Conservation (phyloP, 2,113 vertebrate species). For the Propithecus coquereli region DNA sequence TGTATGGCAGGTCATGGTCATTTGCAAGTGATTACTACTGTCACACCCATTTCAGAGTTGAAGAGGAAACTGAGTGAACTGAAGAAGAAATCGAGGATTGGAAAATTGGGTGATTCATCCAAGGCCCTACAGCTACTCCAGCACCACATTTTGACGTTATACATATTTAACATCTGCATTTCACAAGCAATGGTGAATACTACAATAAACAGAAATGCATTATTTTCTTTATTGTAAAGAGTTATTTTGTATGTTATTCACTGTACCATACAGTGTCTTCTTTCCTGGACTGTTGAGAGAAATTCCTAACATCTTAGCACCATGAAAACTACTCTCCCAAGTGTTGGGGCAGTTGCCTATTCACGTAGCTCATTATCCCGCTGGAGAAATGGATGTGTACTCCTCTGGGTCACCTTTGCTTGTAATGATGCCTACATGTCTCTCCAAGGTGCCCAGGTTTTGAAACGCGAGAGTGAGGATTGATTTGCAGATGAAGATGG, state of each 20-base stretch:
- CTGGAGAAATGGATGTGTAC: not conserved
- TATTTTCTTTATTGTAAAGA: not conserved
- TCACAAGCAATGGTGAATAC: not conserved
- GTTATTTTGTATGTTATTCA: not conserved
- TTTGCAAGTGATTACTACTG: not conserved
- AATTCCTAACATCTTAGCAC: not conserved
- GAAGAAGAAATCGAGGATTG: not conserved
- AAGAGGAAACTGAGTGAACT: not conserved
- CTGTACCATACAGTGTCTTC: not conserved
- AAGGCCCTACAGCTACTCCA: not conserved
- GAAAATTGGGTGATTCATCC: not conserved
- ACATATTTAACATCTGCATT: not conserved
- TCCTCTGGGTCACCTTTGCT: not conserved
- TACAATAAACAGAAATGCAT: not conserved
- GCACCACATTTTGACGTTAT: not conserved
- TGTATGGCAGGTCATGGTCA: not conserved
- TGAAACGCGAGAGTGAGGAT: not conserved
- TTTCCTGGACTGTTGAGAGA: not conserved
- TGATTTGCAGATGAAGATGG: not conserved
- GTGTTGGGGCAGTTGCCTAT: not conserved
- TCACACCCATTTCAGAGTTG: not conserved
- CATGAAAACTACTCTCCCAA: not conserved
- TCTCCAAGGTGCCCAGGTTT: not conserved
- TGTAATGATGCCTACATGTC: not conserved
- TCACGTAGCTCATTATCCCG: rapidly evolving